phyloP scores from a whole-genome alignment of 2,888 invertebrate genomes.

The Philereme vetulata region DNA sequence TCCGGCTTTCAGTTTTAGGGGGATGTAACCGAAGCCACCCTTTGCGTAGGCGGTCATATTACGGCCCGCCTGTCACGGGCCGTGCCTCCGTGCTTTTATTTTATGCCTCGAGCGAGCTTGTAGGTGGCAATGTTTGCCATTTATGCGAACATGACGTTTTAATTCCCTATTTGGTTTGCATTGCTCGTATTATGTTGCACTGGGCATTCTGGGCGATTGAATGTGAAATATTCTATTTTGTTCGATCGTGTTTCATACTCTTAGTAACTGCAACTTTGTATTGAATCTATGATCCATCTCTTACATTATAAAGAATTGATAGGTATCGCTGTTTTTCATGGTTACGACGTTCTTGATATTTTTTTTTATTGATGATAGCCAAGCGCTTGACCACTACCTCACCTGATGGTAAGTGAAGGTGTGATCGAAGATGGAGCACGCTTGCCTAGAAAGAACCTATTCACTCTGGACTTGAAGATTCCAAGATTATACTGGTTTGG shows the following conservation, averaged over 20 bases:
- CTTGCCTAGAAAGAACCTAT: too few relatives aligned
- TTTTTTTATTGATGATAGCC: too few relatives aligned
- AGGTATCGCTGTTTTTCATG: too few relatives aligned
- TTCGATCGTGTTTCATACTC: neutral
- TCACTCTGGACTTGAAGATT: too few relatives aligned
- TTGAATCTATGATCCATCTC: neutral
- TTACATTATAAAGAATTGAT: too few relatives aligned
- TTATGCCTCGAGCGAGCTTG: conserved; percentile 37
- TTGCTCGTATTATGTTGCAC: conserved; percentile 10
- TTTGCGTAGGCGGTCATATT: conserved; percentile 41
- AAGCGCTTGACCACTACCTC: too few relatives aligned
- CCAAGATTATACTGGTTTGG: too few relatives aligned
- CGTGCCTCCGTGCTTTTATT: conserved; percentile 40
- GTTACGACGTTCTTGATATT: too few relatives aligned
- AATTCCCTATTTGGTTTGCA: conserved; percentile 25
- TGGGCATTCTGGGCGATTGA: neutral
- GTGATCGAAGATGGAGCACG: too few relatives aligned
- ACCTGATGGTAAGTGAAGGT: too few relatives aligned
- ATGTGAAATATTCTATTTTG: neutral
- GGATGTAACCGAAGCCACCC: conserved; percentile 32
- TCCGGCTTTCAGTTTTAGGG: conserved; percentile 36
- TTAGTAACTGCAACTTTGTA: neutral
- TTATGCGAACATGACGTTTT: conserved; percentile 33
- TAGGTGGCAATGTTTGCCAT: conserved; percentile 27
- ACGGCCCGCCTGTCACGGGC: conserved; percentile 48